Percentiles rank a stretch among this genome's conserved stretches.
Evolutionary conservation across 2,888 invertebrate species (phyloP).

Genomic region (Merodon equestris): DNA sequence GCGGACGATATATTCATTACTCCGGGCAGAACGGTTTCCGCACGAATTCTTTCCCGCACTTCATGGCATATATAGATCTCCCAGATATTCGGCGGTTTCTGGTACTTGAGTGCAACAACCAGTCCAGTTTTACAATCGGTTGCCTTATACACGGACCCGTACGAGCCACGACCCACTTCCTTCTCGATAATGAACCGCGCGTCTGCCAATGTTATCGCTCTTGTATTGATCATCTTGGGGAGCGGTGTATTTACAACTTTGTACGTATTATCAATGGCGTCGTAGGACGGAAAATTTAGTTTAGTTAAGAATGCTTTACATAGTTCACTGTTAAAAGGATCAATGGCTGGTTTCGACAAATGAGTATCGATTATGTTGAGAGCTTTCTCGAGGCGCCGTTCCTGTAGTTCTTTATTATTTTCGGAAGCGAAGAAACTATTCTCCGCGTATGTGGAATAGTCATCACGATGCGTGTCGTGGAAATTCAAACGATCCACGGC

Average conservation of each 20-base stretch:
- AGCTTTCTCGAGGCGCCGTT: constrained; percentile 76
- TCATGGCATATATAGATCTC: constrained; percentile 92
- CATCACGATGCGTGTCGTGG: constrained; percentile 73
- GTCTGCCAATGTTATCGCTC: constrained; percentile 80
- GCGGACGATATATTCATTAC: constrained; percentile 90
- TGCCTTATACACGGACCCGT: constrained; percentile 87
- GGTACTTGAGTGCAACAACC: constrained; percentile 89
- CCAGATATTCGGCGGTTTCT: constrained; percentile 94
- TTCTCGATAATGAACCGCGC: constrained; percentile 85
- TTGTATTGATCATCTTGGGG: constrained; percentile 82
- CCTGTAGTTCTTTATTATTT: constrained; percentile 76
- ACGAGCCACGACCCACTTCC: constrained; percentile 91
- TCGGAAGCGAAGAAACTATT: constrained; percentile 78
- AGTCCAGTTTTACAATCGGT: constrained; percentile 75
- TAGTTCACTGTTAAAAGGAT: constrained; percentile 90
- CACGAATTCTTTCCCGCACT: constrained; percentile 76
- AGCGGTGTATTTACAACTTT: constrained; percentile 81
- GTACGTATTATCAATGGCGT: constrained; percentile 81
- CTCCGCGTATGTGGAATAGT: constrained; percentile 78
- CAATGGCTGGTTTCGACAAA: constrained; percentile 80
- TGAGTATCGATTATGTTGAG: constrained; percentile 76
- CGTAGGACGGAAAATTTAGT: constrained; percentile 86
- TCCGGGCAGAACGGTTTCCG: constrained; percentile 81
- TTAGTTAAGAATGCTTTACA: constrained; percentile 85
- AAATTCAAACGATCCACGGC: constrained; percentile 76